Evolutionary conservation across 2,888 invertebrate genomes (phyloP).

Genomic region (Drosophila dives): DNA sequence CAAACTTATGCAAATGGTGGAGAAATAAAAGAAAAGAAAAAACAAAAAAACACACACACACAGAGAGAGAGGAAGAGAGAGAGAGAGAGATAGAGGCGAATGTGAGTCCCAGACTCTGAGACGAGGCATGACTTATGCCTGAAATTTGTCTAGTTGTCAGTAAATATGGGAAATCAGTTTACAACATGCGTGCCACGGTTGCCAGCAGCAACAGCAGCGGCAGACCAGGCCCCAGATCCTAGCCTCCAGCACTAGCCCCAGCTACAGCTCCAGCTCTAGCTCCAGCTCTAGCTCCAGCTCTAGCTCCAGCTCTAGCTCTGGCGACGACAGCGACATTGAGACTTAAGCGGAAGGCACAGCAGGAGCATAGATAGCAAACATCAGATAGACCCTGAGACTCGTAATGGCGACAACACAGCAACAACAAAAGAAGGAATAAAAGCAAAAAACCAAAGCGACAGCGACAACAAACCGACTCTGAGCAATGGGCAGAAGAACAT

Average conservation of each 20-base stretch:
- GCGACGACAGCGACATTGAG: conserved; percentile 73
- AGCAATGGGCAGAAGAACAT: conserved; percentile 40
- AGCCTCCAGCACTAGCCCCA: conserved; percentile 29
- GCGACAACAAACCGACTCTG: conserved; percentile 31
- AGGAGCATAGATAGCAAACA: conserved; percentile 83
- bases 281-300: conserved; percentile 7
- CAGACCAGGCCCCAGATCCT: conserved; percentile 6
- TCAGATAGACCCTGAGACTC: conserved; percentile 77
- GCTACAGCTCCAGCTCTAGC: conserved; percentile 2
- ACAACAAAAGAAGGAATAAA: conserved; percentile 43
- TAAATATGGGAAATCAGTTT: conserved; percentile 85
- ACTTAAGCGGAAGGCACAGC: conserved; percentile 82
- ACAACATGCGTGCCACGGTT: conserved; percentile 79
- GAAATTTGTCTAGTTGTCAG: conserved; percentile 85
- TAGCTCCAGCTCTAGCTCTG: background rate
- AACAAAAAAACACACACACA: background rate
- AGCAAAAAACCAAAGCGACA: conserved; percentile 25
- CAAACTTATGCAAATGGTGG: conserved; percentile 80
- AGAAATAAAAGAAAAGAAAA: background rate
- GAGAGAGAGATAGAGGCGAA: background rate
- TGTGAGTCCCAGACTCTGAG: conserved; percentile 50
- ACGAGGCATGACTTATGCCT: conserved; percentile 84
- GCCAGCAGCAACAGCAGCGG: conserved; percentile 10
- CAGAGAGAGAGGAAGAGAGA: background rate
- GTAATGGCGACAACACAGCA: conserved; percentile 80